Conservation (phyloP, 2,113 vertebrate species). For the Proterorhinus semilunaris region DNA sequence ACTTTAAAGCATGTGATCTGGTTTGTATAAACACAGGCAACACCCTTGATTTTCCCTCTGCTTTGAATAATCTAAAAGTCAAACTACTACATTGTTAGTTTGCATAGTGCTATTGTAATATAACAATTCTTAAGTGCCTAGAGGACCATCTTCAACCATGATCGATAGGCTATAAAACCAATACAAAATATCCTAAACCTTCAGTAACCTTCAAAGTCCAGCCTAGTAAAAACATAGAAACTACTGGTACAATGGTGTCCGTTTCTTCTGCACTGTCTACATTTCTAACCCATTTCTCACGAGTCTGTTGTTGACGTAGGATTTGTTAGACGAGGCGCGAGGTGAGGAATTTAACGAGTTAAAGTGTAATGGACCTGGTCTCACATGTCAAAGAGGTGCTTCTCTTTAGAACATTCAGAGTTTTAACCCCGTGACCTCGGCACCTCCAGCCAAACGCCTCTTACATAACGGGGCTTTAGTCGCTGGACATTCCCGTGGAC, state of each 20-base stretch:
- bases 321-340: neutral
- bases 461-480: constrained; percentile 63
- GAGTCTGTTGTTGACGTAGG: neutral
- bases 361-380: constrained; percentile 4
- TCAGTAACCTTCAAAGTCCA: too few species aligned
- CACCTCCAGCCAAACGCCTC: constrained; percentile 36
- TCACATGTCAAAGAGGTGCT: constrained; percentile 10
- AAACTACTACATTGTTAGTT: neutral
- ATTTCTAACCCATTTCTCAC: neutral
- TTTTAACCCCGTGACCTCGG: constrained; percentile 7
- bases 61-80: neutral
- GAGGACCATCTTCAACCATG: too few species aligned
- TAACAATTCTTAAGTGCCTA: too few species aligned
- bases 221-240: too few species aligned
- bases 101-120: too few species aligned
- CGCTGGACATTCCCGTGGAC: constrained; percentile 48
- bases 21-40: constrained; percentile 21
- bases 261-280: neutral
- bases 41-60: constrained; percentile 8
- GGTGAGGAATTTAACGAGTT: constrained; percentile 4
- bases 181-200: too few species aligned
- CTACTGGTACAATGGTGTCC: neutral
- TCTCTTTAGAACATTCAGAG: constrained; percentile 23
- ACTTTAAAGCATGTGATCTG: constrained; percentile 24
- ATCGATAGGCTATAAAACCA: too few species aligned